These are phyloP conservation scores for Hippocampus abdominalis DNA, from an alignment of 2,113 vertebrate genomes.

Conservation along the genomic window DNA sequence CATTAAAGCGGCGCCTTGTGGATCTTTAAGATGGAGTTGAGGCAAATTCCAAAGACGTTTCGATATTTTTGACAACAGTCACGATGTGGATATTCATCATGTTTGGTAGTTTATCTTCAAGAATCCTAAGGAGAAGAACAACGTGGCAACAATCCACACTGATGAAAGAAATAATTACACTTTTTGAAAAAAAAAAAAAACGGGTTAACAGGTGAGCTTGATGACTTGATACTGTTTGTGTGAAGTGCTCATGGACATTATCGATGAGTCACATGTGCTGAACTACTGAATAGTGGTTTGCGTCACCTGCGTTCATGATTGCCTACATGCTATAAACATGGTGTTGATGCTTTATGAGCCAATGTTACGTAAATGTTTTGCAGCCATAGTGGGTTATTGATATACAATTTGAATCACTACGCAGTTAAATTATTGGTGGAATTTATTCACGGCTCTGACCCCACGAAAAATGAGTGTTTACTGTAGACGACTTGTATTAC, in stretches of 20 bases:
- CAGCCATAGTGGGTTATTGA: not conserved
- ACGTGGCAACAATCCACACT: slow-evolving; percentile 21
- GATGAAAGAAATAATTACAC: slow-evolving; percentile 25
- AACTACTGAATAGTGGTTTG: not conserved
- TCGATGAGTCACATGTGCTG: not conserved
- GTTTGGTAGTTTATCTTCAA: slow-evolving; percentile 25
- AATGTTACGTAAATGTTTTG: not conserved
- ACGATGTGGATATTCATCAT: slow-evolving; percentile 33
- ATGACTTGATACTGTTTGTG: too few species aligned
- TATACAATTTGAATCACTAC: not conserved
- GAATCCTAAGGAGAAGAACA: slow-evolving; percentile 13
- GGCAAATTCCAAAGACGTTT: slow-evolving; percentile 29
- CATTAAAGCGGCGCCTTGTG: slow-evolving; percentile 53
- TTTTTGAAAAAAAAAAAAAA: not conserved
- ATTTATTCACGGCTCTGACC: not conserved
- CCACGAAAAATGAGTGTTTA: too few species aligned
- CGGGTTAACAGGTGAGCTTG: not conserved
- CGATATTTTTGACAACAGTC: slow-evolving; percentile 27
- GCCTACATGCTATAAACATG: not conserved
- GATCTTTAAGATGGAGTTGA: slow-evolving; percentile 33
- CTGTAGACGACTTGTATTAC: too few species aligned
- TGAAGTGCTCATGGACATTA: too few species aligned
- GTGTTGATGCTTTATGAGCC: not conserved
- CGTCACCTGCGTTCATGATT: not conserved
- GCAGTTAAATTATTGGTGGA: not conserved